Evolutionary conservation across 2,113 vertebrate species (phyloP), one percentile per base, ranked within the genome.

Genomic region (Alligator mississippiensis): DNA sequence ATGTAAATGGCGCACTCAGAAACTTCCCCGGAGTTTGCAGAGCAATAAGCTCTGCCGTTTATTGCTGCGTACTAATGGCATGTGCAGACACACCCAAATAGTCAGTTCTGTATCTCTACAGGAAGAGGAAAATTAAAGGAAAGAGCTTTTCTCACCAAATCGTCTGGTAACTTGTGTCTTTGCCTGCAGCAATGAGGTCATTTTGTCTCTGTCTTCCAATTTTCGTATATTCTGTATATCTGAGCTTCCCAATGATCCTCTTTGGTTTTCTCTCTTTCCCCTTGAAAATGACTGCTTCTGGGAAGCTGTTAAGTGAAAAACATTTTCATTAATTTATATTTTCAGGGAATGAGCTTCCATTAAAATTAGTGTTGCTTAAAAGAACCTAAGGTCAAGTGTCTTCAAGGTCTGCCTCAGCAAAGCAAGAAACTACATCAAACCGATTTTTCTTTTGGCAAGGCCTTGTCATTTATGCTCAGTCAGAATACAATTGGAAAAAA

Each of bases 201-300:
- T 91, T 83, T 90, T 96, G 91, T 80, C 90, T 82, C 72, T 89
- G 87, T 90, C 92, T 83, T 78, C 93, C 24, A 70, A 18, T 1
- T 18, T 62, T 87, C 59, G 78, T 3, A 60, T 66, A 85, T 80
- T 92, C 74, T 90, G 82, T 28, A 9, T 59, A 38, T 97, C 96
- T 60, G 96, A 80, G 85, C 89, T 95, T 90, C 95, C 89, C 13
- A 82, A 91, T 74, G 97, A 9, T 90, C 92, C 95, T 80, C 92
- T 91, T 88, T 95, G 94, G 80, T 90, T 96, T 84, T 95, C 92
- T 61, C 90, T 93, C 84, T 81, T 96, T 89, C 93, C 97, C 68
- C 86, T 94, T 77, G 92, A 93, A 77, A 97, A 93, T 90, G 93
- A 92, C 89, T 95, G 96, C 81, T 72, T 89, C 80, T 94, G 95